Evolutionary conservation across 1,140 invertebrate genomes (phyloP), one percentile per base, ranked within the genome.

Genomic region (Dreissena rostriformis): DNA sequence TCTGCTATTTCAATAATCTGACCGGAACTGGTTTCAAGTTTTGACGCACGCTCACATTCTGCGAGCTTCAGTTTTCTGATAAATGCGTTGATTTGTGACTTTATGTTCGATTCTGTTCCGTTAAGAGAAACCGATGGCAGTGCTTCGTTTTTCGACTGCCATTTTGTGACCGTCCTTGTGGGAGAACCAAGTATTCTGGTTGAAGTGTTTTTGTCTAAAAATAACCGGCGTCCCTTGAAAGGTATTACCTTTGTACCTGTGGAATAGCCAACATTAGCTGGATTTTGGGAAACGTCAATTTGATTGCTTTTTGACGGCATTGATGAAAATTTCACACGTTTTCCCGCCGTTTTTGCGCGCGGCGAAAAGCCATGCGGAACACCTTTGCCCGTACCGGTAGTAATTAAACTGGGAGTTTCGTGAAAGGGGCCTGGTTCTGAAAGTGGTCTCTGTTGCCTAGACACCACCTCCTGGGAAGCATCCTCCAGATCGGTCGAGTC

Each of bases 71-170:
- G 68, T 52, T 73, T 73, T 53, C 70, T 72, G 19, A 81, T 73
- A 81, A 81, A 81, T 51, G 79, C 53, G 28, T 81, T 71, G 39
- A 81, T 81, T 53, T 81, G 79, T 0, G 68, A 72, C 15, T 81
- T 81, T 26, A 81, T 81, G 49, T 81, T 73, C 15, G 70, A 39
- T 52, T 81, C 79, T 1, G 24, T 70, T 15, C 17, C 22, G 57
- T 65, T 81, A 2, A 81, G 29, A 14, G 79, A 61, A 10, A 19
- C 53, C 10, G 24, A 19, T 7, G 15, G 71, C 11, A 22, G 24
- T 4, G 39, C 39, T 26, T 57, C 19, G 39, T 52, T 73, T 39
- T 24, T 28, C 28, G 17, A 17, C 29, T 63, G 55, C 52, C 29
- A 63, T 17, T 39, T 55, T 8, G 26, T 22, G 22, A 14, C 19